phyloP scores from a whole-genome alignment of 2,113 vertebrate species.

The Sander lucioperca region DNA sequence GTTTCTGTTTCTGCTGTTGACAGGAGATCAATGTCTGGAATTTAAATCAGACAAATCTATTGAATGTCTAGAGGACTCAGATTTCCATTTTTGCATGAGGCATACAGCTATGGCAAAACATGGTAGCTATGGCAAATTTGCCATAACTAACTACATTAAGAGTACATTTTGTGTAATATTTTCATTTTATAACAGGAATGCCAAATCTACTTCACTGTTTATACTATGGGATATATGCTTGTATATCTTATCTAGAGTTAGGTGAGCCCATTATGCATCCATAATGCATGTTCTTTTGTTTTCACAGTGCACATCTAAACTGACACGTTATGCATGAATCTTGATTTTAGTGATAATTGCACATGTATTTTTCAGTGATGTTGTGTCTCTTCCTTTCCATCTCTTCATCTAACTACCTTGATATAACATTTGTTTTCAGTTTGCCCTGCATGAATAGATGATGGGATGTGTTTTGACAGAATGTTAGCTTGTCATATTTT shows the following conservation, averaged over 20 bases:
- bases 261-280: not conserved
- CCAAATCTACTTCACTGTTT: not conserved
- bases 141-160: not conserved
- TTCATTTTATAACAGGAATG: not conserved
- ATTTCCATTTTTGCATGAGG: not conserved
- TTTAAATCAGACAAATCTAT: not conserved
- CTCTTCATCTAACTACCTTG: not conserved
- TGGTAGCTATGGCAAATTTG: not conserved
- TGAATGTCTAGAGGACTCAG: not conserved
- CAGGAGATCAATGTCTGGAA: not conserved
- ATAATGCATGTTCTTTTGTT: not conserved
- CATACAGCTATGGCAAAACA: not conserved
- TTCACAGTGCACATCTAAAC: not conserved
- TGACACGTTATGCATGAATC: not conserved
- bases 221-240: too few relatives aligned
- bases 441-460: constrained; percentile 15
- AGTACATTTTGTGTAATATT: not conserved
- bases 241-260: not conserved
- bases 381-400: not conserved
- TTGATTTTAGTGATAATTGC: not conserved
- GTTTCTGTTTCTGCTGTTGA: constrained; percentile 1
- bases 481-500: constrained; percentile 30
- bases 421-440: constrained; percentile 10
- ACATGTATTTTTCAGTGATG: not conserved
- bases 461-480: constrained; percentile 41